Base-by-base conservation (phyloP, 1,140 invertebrate genomes). In the Trichonephila clavata region DNA sequence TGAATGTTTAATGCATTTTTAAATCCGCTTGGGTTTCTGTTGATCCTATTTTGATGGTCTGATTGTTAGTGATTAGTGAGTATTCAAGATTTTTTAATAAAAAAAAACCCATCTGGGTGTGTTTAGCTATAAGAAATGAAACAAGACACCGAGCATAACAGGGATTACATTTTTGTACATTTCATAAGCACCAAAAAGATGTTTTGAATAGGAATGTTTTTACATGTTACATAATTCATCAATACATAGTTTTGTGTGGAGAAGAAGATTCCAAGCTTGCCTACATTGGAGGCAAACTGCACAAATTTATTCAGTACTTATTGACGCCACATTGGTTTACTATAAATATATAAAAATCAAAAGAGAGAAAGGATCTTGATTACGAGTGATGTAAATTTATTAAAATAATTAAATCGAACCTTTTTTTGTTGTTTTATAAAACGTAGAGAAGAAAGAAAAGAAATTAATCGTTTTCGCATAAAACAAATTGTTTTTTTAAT, bases 151-250 rank as follows among this genome's bases (percentile, higher is more conserved):
- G 27, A 57, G 21, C 24, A n/a, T 57, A 71, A 59, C 14, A 90
- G 88, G 68, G 88, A 88, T 88, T 63, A 90, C 88, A 90, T 90
- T 90, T 90, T 90, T 90, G 88, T 90, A 90, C 88, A 90, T 77
- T 68, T 88, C 68, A 32, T 68, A 90, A 80, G 65, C 65, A 71
- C 88, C 65, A 90, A 90, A 90, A 63, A 90, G 50, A 90, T 90
- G 88, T 90, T 90, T 90, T 90, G 88, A 90, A 80, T 90, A 90
- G 88, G 88, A 90, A 90, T 90, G 88, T 80, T 57, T 39, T 39
- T 71, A 71, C 68, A 71, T 71, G 24, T 71, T 77, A 77, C 27
- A 77, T 24, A 77, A 32, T 77, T 77, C 71, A 77, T 77, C 71
- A 77, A 27, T 77, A 77, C 71, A 77, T 24, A 77, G 71, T 39